These are phyloP conservation scores for Pitangus sulphuratus DNA, from an alignment of 2,797 vertebrate species.

Conservation along the genomic window DNA sequence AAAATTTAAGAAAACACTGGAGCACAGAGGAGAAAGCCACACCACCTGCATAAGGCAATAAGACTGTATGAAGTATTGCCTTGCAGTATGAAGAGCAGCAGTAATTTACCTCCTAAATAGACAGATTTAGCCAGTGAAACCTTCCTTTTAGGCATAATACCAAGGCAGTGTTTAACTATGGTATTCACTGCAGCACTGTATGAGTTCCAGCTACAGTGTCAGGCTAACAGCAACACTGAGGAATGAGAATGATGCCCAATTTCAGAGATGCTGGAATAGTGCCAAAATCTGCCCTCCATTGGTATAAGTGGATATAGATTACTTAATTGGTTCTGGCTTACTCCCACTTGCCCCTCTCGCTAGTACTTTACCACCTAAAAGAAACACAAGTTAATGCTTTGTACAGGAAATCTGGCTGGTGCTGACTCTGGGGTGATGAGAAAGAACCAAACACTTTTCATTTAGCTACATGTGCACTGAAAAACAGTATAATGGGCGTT, in stretches of 20 bases:
- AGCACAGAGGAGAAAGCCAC: not conserved
- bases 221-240: not conserved
- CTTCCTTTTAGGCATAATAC: not conserved
- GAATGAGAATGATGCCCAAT: not conserved
- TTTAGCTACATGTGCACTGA: not conserved
- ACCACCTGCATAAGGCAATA: not conserved
- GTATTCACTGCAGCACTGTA: not conserved
- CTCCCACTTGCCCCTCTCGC: not conserved
- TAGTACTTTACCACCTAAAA: not conserved
- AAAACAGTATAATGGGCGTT: not conserved
- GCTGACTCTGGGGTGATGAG: not conserved
- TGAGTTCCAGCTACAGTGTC: not conserved
- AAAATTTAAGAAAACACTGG: not conserved
- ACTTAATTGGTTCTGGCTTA: not conserved
- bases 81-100: not conserved
- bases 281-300: not conserved
- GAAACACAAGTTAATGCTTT: not conserved
- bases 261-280: not conserved
- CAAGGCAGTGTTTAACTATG: not conserved
- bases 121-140: not conserved
- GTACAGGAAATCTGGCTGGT: not conserved
- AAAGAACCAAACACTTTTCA: not conserved
- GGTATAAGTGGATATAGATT: slow-evolving; percentile 15
- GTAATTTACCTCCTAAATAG: not conserved
- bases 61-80: not conserved